Base-by-base conservation (phyloP, 2,797 vertebrate species). In the Acanthopagrus latus region DNA sequence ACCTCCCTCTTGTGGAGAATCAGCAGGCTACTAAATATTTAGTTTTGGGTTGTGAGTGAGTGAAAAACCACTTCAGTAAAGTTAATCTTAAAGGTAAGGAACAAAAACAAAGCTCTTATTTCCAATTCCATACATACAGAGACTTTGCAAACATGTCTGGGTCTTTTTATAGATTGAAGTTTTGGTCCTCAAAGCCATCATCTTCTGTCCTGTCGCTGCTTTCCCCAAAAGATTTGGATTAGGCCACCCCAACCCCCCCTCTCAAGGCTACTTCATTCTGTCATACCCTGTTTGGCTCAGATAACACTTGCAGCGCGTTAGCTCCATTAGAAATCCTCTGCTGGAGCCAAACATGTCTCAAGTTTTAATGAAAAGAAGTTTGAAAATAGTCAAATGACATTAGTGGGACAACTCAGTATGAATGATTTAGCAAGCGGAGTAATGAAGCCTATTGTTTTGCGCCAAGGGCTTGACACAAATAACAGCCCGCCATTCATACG, bases 231-330 rank as follows among this genome's bases (percentile, higher is more conserved):
- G 71, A 64, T 71, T 52, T 51, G 56, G 74, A 79, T 85, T 72
- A 82, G 76, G 18, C 44, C 29, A 6, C 3, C 5, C 29, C n/a
- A n/a, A n/a, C 29, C 58, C 44, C 33, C 55, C 38, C 4, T 4
- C 64, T 73, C 47, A 74, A 71, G 51, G 54, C 71, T 64, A 65
- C 66, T 62, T 81, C 58, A 66, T 44, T 43, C 70, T 74, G 76
- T 57, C 41, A 52, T 58, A 56, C 78, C 38, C 68, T 68, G 67
- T 74, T 74, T 74, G 70, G 50, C 64, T 79, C 78, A 56, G 76
- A 78, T 86, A 80, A 80, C 54, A 38, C 57, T 58, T 48, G 7
- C 29, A 43, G 69, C 70, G 47, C 16, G 57, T 56, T 12, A 41
- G 60, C 57, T 51, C 56, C 12, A 13, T 54, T 60, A 43, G 73